Conservation (phyloP, 2,797 vertebrate genomes). For the Poecilia velifera region DNA sequence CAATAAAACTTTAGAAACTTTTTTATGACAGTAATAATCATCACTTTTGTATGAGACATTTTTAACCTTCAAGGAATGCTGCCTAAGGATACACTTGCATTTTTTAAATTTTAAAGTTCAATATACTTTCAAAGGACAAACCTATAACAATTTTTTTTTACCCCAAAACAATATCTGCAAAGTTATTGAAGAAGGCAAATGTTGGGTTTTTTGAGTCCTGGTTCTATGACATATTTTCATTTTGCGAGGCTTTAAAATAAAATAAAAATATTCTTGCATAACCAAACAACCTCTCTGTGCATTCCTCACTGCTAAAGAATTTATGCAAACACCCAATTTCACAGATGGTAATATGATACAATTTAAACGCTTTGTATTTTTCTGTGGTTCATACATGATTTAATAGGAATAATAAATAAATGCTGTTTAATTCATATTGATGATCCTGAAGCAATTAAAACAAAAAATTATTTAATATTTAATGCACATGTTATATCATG, state of each 20-base stretch:
- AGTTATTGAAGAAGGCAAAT: not conserved
- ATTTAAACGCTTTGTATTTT: not conserved
- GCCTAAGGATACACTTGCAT: not conserved
- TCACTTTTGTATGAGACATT: not conserved
- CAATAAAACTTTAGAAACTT: not conserved
- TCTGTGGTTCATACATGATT: not conserved
- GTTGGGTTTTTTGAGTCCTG: not conserved
- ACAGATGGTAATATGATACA: not conserved
- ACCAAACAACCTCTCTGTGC: not conserved
- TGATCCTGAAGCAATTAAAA: not conserved
- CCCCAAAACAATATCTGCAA: not conserved
- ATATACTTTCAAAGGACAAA: not conserved
- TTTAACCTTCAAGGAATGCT: conserved; percentile 1
- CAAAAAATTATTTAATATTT: no score
- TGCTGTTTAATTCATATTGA: not conserved
- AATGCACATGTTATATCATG: not conserved
- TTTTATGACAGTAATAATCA: not conserved
- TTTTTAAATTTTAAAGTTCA: not conserved
- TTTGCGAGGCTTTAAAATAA: not conserved
- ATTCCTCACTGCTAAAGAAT: not conserved
- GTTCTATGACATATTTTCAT: not conserved
- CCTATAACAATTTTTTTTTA: not conserved
- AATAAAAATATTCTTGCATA: not conserved
- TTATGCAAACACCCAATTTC: not conserved
- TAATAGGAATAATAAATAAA: not conserved